phyloP scores from a whole-genome alignment of 2,797 vertebrate genomes.

The Danio aesculapii region DNA sequence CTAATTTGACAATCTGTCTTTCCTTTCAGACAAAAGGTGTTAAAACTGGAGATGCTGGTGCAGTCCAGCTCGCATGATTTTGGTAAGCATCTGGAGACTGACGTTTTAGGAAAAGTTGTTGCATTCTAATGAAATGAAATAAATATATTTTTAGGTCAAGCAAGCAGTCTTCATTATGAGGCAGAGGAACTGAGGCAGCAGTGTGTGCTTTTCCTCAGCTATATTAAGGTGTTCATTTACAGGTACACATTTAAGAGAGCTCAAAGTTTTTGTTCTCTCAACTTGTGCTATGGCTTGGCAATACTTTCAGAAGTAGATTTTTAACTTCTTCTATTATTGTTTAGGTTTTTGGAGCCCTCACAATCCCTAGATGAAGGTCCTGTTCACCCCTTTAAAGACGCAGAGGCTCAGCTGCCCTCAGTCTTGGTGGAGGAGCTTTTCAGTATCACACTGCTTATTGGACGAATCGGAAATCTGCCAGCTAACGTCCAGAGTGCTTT shows the following conservation, averaged over 20 bases:
- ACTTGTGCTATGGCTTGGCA: neutral
- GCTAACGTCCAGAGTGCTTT: conserved; percentile 82
- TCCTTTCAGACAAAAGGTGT: conserved; percentile 87
- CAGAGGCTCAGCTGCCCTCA: conserved; percentile 87
- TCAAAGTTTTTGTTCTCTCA: neutral
- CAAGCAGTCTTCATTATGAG: conserved; percentile 87
- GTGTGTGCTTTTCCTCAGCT: conserved; percentile 90
- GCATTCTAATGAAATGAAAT: neutral
- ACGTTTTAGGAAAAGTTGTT: neutral
- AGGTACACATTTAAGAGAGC: conserved; percentile 76
- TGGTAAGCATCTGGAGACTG: conserved; percentile 81
- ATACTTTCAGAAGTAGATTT: neutral
- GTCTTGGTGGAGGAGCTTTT: conserved; percentile 89
- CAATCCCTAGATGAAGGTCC: conserved; percentile 62
- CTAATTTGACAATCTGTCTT: conserved; percentile 57
- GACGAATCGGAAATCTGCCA: conserved; percentile 86
- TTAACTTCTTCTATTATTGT: neutral
- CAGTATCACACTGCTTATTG: conserved; percentile 84
- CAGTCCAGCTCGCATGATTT: conserved; percentile 88
- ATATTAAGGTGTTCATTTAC: conserved; percentile 93
- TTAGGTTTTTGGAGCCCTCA: conserved; percentile 77
- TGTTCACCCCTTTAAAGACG: conserved; percentile 82
- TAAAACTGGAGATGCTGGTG: conserved; percentile 86
- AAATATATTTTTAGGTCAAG: conserved; percentile 81
- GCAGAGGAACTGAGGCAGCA: conserved; percentile 87